Evolutionary conservation across 2,888 invertebrate genomes (phyloP).

Genomic region (Eupithecia insigniata): DNA sequence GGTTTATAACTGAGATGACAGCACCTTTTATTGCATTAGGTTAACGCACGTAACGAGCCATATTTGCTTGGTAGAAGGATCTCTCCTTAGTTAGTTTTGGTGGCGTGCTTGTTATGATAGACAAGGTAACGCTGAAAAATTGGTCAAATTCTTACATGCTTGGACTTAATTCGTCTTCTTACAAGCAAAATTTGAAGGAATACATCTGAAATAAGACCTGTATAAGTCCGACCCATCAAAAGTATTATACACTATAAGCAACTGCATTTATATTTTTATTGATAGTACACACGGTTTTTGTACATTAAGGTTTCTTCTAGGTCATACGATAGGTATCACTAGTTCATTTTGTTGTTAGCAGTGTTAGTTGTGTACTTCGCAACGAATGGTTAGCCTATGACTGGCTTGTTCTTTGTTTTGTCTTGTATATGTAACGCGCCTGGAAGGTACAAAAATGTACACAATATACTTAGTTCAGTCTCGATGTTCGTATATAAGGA

Average conservation of each 20-base stretch:
- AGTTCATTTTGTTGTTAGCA: background rate
- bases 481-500: slow-evolving; percentile 14
- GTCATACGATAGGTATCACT: slow-evolving; percentile 13
- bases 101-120: slow-evolving; percentile 9
- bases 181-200: background rate
- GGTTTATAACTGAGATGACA: slow-evolving; percentile 17
- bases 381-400: background rate
- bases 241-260: slow-evolving; percentile 39
- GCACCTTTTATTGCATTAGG: background rate
- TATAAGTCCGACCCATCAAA: background rate
- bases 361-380: background rate
- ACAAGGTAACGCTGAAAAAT: background rate
- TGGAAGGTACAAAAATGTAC: slow-evolving; percentile 34
- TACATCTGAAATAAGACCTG: background rate
- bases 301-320: slow-evolving; percentile 12
- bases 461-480: slow-evolving; percentile 23
- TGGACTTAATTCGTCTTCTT: background rate
- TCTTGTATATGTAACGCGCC: slow-evolving; percentile 26
- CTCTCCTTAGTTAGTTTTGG: background rate
- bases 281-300: slow-evolving; percentile 38
- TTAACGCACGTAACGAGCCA: background rate
- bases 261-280: slow-evolving; percentile 59
- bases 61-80: slow-evolving; percentile 1
- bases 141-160: background rate
- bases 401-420: slow-evolving; percentile 16